A percentile compares a stretch with the other conserved stretches of the same genome.
phyloP scores from a whole-genome alignment of 2,113 vertebrate species.

The Rhombomys opimus region DNA sequence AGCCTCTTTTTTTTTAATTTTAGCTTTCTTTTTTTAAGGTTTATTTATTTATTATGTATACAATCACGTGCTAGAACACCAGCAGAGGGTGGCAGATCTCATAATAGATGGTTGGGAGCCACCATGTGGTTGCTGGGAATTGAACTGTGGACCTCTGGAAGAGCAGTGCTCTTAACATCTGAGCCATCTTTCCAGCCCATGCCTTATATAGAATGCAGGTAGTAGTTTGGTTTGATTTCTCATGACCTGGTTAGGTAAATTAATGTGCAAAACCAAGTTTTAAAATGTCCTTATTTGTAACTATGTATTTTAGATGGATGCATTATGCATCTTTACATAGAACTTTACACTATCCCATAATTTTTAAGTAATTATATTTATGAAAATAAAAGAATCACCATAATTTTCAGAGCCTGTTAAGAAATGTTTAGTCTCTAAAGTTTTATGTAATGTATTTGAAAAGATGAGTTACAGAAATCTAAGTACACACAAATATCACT shows the following conservation, averaged over 20 bases:
- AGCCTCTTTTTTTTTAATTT: not conserved
- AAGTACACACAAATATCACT: not conserved
- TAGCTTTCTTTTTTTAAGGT: no score
- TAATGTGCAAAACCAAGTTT: not conserved
- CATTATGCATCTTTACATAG: conserved; percentile 27
- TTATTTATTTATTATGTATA: no score
- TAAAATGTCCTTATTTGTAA: conserved; percentile 36
- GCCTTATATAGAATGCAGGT: not conserved
- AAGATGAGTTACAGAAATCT: not conserved
- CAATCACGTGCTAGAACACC: no score
- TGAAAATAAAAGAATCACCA: not conserved
- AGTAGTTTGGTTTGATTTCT: not conserved
- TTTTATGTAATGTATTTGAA: not conserved
- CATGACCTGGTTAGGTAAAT: not conserved
- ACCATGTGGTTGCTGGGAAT: no score
- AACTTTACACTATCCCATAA: not conserved
- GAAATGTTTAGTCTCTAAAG: conserved; percentile 13
- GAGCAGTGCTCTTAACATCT: no score
- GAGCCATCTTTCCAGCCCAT: no score
- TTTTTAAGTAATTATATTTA: conserved; percentile 45
- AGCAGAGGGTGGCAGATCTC: no score
- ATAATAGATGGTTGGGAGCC: no score
- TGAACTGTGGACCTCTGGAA: no score
- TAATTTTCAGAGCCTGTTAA: not conserved
- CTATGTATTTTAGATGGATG: not conserved